phyloP scores from a whole-genome alignment of 2,113 vertebrate species.

The Bubalus kerabau region DNA sequence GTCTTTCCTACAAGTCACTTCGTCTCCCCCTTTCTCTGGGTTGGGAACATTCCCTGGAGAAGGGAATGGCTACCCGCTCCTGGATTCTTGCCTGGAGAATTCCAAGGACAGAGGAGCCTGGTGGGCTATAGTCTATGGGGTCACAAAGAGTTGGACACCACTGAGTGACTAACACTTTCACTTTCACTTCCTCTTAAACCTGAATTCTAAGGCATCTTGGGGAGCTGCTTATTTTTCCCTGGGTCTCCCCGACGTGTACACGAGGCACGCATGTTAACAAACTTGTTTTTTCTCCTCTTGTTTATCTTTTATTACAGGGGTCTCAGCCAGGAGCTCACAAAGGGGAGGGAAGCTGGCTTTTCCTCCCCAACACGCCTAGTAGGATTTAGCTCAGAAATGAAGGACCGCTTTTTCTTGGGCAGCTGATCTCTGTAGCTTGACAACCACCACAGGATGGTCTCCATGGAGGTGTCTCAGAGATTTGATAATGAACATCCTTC shows the following conservation, averaged over 20 bases:
- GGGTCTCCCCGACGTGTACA: neutral
- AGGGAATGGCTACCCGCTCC: neutral
- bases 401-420: neutral
- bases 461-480: rapidly evolving
- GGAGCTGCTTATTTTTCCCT: neutral
- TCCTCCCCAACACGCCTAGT: rapidly evolving
- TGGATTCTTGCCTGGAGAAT: neutral
- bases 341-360: neutral
- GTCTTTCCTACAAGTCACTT: neutral
- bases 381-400: neutral
- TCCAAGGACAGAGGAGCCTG: neutral
- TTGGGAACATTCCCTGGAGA: neutral
- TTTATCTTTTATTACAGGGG: neutral
- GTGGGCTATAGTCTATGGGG: neutral
- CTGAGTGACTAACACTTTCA: neutral
- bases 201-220: neutral
- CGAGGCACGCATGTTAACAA: neutral
- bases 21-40: neutral
- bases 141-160: neutral
- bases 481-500: too few species aligned
- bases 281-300: neutral
- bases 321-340: neutral
- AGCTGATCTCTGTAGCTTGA: too few species aligned
- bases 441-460: neutral
- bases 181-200: neutral